Percentiles rank a stretch among this genome's conserved stretches.
These are phyloP conservation scores for Enteromius thamalakanensis DNA, from an alignment of 2,797 vertebrate species.

Conservation along the genomic window DNA sequence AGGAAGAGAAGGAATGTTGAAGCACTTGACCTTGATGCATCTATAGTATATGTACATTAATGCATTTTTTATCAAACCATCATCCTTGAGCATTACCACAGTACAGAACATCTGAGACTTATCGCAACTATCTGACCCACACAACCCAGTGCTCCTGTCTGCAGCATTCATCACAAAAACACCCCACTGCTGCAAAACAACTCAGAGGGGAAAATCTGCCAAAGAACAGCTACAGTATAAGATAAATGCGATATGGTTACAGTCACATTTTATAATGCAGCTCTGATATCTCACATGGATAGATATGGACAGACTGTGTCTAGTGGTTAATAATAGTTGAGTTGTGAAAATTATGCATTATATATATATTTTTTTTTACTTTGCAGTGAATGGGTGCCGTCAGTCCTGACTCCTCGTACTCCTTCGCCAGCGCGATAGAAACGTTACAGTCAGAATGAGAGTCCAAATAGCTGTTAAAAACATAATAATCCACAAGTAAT, in stretches of 20 bases:
- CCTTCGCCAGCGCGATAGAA: no score
- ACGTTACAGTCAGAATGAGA: not conserved
- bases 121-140: conserved; percentile 3
- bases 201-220: not conserved
- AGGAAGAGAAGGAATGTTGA: not conserved
- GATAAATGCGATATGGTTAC: conserved; percentile 9
- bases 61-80: not conserved
- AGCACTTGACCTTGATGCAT: conserved; percentile 12
- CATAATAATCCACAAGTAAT: not conserved
- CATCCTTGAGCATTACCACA: not conserved
- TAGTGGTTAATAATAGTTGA: not conserved
- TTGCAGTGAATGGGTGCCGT: not conserved
- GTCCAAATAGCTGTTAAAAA: not conserved
- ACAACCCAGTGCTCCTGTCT: not conserved
- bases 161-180: not conserved
- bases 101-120: not conserved
- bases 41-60: conserved; percentile 1
- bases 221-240: not conserved
- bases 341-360: not conserved
- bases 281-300: conserved; percentile 4
- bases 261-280: not conserved
- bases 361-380: no score
- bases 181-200: not conserved
- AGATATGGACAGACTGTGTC: not conserved
- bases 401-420: no score